These are phyloP conservation scores for Heterochromis multidens DNA, from an alignment of 2,113 vertebrate genomes.

Conservation along the genomic window DNA sequence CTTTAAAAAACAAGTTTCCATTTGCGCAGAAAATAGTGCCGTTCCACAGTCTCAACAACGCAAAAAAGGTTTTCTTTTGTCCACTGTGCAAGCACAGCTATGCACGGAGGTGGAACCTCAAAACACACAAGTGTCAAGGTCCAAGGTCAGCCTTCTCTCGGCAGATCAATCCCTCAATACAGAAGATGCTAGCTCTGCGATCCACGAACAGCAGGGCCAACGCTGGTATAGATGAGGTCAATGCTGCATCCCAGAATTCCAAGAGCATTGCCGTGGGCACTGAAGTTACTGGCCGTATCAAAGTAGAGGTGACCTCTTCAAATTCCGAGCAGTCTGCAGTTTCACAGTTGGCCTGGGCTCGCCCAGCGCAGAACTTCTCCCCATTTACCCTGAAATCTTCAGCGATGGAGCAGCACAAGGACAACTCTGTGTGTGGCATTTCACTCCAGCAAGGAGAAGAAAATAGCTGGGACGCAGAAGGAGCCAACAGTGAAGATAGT, in stretches of 20 bases:
- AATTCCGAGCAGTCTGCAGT: constrained; percentile 2
- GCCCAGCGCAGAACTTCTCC: constrained; percentile 43
- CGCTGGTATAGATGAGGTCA: background rate
- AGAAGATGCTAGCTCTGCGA: background rate
- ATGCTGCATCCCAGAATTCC: background rate
- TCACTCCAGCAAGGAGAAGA: constrained; percentile 15
- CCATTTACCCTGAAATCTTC: constrained; percentile 42
- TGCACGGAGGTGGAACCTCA: constrained; percentile 72
- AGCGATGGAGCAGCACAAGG: background rate
- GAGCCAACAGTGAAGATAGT: background rate
- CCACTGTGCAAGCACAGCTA: constrained; percentile 75
- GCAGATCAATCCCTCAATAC: background rate
- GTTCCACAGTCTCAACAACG: constrained; percentile 45
- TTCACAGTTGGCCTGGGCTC: constrained; percentile 30
- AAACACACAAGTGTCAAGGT: constrained; percentile 72
- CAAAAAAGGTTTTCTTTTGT: constrained; percentile 68
- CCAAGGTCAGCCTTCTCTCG: background rate
- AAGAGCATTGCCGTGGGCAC: constrained; percentile 64
- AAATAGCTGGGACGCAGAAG: constrained; percentile 15
- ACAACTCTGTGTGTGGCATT: background rate
- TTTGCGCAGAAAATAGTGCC: constrained; percentile 33
- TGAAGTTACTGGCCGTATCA: constrained; percentile 37
- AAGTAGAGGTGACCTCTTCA: constrained; percentile 47
- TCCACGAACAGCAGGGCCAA: background rate
- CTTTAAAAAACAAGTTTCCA: constrained; percentile 23